phyloP scores from a whole-genome alignment of 2,113 vertebrate species.

The Triplophysa dalaica region DNA sequence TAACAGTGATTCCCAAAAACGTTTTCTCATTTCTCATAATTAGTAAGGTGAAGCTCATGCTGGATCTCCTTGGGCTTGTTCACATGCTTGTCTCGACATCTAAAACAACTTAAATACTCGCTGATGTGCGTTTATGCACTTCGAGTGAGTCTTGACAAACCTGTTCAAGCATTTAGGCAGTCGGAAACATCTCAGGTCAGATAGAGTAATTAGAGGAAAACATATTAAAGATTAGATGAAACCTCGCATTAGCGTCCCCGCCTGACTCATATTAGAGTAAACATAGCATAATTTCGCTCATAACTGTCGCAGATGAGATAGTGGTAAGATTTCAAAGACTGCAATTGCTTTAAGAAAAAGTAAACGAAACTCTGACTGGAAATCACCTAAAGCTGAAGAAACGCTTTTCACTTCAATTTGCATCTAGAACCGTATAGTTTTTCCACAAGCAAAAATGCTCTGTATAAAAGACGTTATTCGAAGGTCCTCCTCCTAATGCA shows the following conservation, averaged over 20 bases:
- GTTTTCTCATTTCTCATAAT: neutral
- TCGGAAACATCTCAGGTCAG: conserved; percentile 1
- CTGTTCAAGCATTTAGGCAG: conserved; percentile 2
- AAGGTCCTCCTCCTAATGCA: conserved; percentile 6
- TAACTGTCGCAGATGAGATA: neutral
- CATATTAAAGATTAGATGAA: conserved; percentile 7
- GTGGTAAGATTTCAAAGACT: neutral
- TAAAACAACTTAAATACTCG: conserved; percentile 22
- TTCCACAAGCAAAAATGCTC: neutral
- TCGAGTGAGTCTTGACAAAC: conserved; percentile 12
- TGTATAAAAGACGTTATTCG: neutral
- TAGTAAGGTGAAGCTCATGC: neutral
- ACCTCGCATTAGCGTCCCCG: neutral
- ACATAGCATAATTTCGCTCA: neutral
- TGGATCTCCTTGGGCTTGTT: neutral
- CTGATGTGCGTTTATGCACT: neutral
- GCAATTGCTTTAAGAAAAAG: neutral
- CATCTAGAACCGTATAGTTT: neutral
- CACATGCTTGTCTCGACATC: conserved; percentile 13
- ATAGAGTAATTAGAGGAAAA: neutral
- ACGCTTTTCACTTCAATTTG: neutral
- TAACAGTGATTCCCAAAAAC: conserved; percentile 13
- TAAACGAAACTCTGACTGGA: neutral
- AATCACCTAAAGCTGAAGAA: conserved; percentile 1
- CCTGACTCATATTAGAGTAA: neutral